Evolutionary conservation across 1,140 invertebrate species (phyloP).

Genomic region (Drosophila chauvacae): DNA sequence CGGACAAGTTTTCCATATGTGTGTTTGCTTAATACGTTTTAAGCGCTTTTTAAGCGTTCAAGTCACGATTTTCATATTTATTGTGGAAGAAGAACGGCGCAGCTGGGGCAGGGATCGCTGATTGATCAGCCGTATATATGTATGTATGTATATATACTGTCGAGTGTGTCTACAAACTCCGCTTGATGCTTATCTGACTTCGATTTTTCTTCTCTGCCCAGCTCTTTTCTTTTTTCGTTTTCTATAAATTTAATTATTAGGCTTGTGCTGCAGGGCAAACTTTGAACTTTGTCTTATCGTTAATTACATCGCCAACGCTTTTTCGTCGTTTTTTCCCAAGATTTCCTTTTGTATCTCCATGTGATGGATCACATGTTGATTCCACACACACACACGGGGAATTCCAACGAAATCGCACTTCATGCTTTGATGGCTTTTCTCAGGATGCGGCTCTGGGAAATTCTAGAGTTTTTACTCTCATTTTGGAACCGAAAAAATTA

Average conservation of each 20-base stretch:
- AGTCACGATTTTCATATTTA: conserved; percentile 83
- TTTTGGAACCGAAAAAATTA: background rate
- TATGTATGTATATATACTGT: conserved; percentile 17
- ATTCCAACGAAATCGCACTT: conserved; percentile 73
- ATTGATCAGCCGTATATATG: conserved; percentile 66
- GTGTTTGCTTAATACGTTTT: conserved; percentile 80
- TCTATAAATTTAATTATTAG: conserved; percentile 76
- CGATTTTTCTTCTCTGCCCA: conserved; percentile 53
- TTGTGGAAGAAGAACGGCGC: conserved; percentile 22
- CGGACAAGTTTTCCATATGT: conserved; percentile 78
- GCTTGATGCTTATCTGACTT: conserved; percentile 66
- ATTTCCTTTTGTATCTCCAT: conserved; percentile 39
- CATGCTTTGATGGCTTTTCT: conserved; percentile 71
- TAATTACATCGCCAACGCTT: conserved; percentile 78
- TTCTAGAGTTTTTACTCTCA: conserved; percentile 54
- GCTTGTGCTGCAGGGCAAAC: conserved; percentile 38
- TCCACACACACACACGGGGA: conserved; percentile 22
- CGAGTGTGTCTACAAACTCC: conserved; percentile 43
- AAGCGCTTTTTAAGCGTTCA: conserved; percentile 83
- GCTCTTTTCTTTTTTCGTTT: conserved; percentile 26
- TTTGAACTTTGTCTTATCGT: conserved; percentile 70
- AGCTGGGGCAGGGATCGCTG: conserved; percentile 47
- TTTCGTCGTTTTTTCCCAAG: conserved; percentile 72
- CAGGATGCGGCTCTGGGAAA: conserved; percentile 53
- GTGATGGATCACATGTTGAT: conserved; percentile 57